phyloP scores from a whole-genome alignment of 2,113 vertebrate species.

The Ammodytes marinus region DNA sequence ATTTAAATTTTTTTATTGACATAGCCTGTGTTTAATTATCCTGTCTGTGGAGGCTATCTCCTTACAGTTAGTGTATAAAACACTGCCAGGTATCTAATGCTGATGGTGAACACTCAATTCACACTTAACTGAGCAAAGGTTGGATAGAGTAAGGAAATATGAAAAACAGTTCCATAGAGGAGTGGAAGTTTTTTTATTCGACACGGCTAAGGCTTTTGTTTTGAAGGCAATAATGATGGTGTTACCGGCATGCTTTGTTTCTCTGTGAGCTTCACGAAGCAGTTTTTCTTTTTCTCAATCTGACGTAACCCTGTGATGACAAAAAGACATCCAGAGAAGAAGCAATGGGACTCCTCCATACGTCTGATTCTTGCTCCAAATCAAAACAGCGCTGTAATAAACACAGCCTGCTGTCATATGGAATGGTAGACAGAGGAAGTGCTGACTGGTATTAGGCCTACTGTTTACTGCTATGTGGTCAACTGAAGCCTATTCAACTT shows the following conservation, averaged over 20 bases:
- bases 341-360: background rate
- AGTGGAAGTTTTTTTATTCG: too few relatives aligned
- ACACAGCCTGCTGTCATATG: too few relatives aligned
- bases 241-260: background rate
- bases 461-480: too few relatives aligned
- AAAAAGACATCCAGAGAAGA: constrained; percentile 34
- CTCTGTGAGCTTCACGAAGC: background rate
- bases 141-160: background rate
- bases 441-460: too few relatives aligned
- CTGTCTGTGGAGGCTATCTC: background rate
- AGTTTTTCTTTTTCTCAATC: background rate
- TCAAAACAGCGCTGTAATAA: too few relatives aligned
- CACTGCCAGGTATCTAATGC: background rate
- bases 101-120: background rate
- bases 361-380: too few relatives aligned
- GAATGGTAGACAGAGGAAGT: too few relatives aligned
- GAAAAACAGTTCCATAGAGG: background rate
- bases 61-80: too few relatives aligned
- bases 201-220: constrained; percentile 32
- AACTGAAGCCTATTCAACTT: too few relatives aligned
- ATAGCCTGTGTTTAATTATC: background rate
- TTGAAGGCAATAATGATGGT: background rate
- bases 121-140: background rate
- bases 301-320: constrained; percentile 39
- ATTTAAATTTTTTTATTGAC: too few relatives aligned